These are phyloP conservation scores for Petromus typicus DNA, from an alignment of 2,113 vertebrate species.

Conservation along the genomic window DNA sequence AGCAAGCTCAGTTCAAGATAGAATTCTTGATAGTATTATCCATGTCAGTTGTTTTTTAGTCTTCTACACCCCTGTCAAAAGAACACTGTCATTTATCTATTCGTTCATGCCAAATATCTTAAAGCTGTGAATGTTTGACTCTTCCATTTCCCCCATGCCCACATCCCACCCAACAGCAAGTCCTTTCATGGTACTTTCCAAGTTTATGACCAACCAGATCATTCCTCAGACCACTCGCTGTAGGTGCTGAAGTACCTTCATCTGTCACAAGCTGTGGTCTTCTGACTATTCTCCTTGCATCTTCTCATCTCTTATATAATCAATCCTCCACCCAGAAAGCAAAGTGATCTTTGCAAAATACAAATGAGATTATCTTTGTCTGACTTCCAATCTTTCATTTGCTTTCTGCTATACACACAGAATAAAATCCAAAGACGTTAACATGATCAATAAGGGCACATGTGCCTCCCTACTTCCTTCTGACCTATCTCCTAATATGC, in stretches of 20 bases:
- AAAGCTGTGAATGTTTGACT: background rate
- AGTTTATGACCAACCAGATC: background rate
- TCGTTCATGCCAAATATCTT: background rate
- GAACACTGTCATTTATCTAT: background rate
- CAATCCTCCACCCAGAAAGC: background rate
- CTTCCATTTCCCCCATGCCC: background rate
- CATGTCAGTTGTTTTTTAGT: background rate
- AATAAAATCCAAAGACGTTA: background rate
- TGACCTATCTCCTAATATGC: background rate
- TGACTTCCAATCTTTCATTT: background rate
- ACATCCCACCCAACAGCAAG: background rate
- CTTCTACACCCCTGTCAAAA: background rate
- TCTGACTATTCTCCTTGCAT: background rate
- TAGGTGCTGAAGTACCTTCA: too few species aligned
- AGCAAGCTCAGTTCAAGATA: background rate
- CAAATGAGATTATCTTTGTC: background rate
- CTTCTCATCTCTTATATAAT: background rate
- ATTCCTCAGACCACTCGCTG: background rate
- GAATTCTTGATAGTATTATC: background rate
- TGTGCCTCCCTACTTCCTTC: background rate
- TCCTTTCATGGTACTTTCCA: background rate
- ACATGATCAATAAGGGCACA: too few species aligned
- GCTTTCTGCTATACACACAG: background rate
- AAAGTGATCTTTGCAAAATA: background rate
- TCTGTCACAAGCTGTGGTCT: background rate